Evolutionary conservation across 2,797 vertebrate genomes (phyloP).

Genomic region (Yasuhikotakia modesta): DNA sequence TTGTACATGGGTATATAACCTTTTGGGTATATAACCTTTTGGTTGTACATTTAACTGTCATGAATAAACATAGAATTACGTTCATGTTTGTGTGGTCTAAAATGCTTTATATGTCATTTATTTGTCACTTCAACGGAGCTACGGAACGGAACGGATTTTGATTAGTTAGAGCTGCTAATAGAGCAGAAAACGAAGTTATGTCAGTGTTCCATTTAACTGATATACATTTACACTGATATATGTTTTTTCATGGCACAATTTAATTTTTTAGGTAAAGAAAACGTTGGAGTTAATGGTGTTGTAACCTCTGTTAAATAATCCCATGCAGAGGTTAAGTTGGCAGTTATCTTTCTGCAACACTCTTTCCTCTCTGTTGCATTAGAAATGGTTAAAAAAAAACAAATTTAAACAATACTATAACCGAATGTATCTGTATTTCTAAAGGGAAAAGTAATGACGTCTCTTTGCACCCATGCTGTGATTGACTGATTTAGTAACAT

Average conservation of each 20-base stretch:
- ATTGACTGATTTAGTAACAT: slow-evolving; percentile 37
- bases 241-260: background rate
- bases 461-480: slow-evolving; percentile 32
- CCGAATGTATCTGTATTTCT: background rate
- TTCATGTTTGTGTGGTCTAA: background rate
- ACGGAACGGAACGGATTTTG: too few relatives aligned
- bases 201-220: slow-evolving; percentile 5
- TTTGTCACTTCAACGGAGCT: background rate
- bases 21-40: too few relatives aligned
- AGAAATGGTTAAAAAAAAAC: background rate
- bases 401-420: background rate
- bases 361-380: background rate
- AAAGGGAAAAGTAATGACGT: slow-evolving; percentile 10
- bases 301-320: background rate
- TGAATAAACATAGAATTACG: slow-evolving; percentile 3
- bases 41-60: background rate
- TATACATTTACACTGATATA: background rate
- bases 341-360: background rate
- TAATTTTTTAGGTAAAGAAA: background rate
- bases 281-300: background rate
- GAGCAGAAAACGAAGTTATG: background rate
- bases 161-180: background rate
- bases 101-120: background rate
- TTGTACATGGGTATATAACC: background rate
- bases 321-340: background rate